Conservation (phyloP, 1,140 invertebrate genomes). For the Charaxes varanes region DNA sequence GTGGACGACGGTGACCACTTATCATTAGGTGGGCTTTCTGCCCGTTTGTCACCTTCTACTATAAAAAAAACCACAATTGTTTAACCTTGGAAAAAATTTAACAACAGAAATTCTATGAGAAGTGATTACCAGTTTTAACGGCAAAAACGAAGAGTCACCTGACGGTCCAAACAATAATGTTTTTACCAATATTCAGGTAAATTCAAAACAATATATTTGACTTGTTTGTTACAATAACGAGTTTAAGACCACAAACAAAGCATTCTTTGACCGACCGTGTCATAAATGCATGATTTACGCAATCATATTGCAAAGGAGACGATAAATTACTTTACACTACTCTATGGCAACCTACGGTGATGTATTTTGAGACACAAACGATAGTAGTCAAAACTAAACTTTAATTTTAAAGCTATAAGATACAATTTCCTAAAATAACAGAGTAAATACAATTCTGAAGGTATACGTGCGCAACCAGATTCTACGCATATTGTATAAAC, state of each 20-base stretch:
- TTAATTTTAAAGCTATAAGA: slow-evolving; percentile 18
- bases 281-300: slow-evolving; percentile 73
- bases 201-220: slow-evolving; percentile 18
- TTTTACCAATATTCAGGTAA: slow-evolving; percentile 16
- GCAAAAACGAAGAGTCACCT: too few species aligned
- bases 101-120: too few species aligned
- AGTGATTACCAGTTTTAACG: too few species aligned
- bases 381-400: slow-evolving; percentile 14
- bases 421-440: slow-evolving; percentile 2
- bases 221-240: slow-evolving; percentile 42
- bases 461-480: slow-evolving; percentile 43
- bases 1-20: too few species aligned
- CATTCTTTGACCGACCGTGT: slow-evolving; percentile 48
- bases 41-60: too few species aligned
- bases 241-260: slow-evolving; percentile 53
- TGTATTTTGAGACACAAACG: slow-evolving; percentile 16
- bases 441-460: slow-evolving; percentile 14
- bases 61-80: too few species aligned
- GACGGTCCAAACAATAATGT: slow-evolving; percentile 1
- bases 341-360: slow-evolving; percentile 36
- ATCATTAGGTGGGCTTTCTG: too few species aligned
- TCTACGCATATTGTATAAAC: slow-evolving; percentile 62
- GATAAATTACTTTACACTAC: slow-evolving; percentile 68
- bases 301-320: slow-evolving; percentile 65
- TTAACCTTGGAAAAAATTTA: too few species aligned